phyloP scores from a whole-genome alignment of 1,140 invertebrate species.

The Lasioglossum baleicum region DNA sequence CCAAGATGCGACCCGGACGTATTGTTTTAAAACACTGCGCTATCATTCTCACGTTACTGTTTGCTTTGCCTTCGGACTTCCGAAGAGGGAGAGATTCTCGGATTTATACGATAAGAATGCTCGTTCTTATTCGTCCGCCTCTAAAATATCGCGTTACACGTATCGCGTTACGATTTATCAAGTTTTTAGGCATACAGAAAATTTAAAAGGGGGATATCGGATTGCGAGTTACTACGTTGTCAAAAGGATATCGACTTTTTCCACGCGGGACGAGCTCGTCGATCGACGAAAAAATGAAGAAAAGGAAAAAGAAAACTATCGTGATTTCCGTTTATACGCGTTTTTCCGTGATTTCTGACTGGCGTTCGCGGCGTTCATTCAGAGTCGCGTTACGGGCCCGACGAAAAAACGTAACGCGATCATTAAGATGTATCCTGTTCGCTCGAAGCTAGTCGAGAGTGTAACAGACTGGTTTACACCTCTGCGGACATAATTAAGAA shows the following conservation, averaged over 20 bases:
- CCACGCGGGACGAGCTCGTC: no score
- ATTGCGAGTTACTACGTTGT: slow-evolving; percentile 39
- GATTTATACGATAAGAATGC: slow-evolving; percentile 64
- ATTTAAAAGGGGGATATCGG: slow-evolving; percentile 57
- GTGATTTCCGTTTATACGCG: no score
- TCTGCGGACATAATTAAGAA: slow-evolving; percentile 50
- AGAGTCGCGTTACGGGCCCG: no score
- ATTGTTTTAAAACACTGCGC: slow-evolving; percentile 61
- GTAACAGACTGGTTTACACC: slow-evolving; percentile 41
- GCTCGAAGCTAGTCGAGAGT: no score
- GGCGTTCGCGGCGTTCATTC: no score
- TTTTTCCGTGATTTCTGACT: no score
- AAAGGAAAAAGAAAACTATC: no score
- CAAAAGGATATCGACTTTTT: slow-evolving; percentile 13
- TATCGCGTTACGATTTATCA: slow-evolving; percentile 62
- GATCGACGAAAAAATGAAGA: no score
- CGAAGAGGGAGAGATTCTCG: slow-evolving; percentile 58
- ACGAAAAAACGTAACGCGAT: slow-evolving; percentile 31
- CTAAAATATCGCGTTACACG: slow-evolving; percentile 57
- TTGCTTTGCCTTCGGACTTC: slow-evolving; percentile 53
- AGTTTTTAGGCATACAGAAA: slow-evolving; percentile 61
- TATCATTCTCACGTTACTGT: slow-evolving; percentile 65
- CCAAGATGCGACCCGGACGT: slow-evolving; percentile 4
- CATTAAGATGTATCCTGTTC: slow-evolving; percentile 26
- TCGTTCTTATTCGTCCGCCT: slow-evolving; percentile 61